These are phyloP conservation scores for Steinernema carpocapsae DNA, from an alignment of 2,888 invertebrate genomes.

Conservation along the genomic window DNA sequence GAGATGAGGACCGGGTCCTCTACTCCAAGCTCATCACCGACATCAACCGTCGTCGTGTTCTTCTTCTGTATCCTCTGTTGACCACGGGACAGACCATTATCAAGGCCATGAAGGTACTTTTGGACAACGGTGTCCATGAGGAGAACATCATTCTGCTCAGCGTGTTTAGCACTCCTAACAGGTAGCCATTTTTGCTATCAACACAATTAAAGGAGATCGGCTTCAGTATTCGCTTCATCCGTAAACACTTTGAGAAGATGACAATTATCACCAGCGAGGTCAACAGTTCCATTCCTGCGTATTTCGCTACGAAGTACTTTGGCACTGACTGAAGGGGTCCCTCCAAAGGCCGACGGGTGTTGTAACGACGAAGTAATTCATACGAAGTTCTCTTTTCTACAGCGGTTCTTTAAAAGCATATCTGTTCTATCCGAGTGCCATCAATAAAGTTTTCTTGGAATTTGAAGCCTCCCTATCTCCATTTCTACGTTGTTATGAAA, in stretches of 20 bases:
- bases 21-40: conserved; percentile 96
- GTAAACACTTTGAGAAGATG: conserved; percentile 73
- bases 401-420: no score
- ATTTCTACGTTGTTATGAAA: no score
- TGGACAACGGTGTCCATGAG: conserved; percentile 90
- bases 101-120: conserved; percentile 88
- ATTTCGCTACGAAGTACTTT: conserved; percentile 98
- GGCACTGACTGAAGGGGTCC: conserved; percentile 83
- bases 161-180: conserved; percentile 87
- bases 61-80: conserved; percentile 70
- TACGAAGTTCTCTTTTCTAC: no score
- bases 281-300: conserved; percentile 91
- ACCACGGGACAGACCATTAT: conserved; percentile 91
- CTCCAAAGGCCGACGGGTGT: no score
- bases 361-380: no score
- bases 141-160: conserved; percentile 95
- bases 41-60: conserved; percentile 83
- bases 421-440: no score
- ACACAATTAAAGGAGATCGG: conserved; percentile 30
- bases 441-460: no score
- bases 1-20: conserved; percentile 90
- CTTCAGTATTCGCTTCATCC: conserved; percentile 69
- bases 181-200: no score
- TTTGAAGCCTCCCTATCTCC: no score
- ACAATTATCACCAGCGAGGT: conserved; percentile 94